A percentile compares a stretch with the other conserved stretches of the same genome.
phyloP scores from a whole-genome alignment of 2,113 vertebrate genomes.

The Accipiter virgatus region DNA sequence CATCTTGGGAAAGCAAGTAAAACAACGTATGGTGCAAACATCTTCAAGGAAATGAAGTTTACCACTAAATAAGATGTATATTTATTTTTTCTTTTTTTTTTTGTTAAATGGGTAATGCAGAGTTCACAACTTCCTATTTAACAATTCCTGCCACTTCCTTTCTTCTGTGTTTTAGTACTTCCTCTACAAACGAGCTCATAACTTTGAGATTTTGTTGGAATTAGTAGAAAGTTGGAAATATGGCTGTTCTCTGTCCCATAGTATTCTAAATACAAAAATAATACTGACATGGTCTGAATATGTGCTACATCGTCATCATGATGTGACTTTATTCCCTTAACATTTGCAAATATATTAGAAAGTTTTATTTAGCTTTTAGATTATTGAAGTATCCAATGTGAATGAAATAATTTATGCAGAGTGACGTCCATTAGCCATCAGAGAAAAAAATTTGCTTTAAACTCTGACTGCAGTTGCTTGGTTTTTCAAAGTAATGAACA shows the following conservation, averaged over 20 bases:
- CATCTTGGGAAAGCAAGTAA: neutral
- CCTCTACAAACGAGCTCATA: neutral
- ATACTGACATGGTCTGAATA: neutral
- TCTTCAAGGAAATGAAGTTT: neutral
- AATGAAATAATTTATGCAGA: neutral
- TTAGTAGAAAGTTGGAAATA: neutral
- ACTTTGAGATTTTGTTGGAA: neutral
- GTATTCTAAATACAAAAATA: neutral
- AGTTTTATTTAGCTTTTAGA: neutral
- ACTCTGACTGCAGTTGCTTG: neutral
- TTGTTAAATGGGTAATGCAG: neutral
- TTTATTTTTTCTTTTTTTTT: neutral
- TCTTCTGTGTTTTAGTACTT: neutral
- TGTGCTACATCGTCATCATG: neutral
- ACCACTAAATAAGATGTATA: neutral
- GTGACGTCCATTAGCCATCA: neutral
- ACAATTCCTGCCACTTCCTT: slow-evolving; percentile 21
- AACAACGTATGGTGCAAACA: neutral
- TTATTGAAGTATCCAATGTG: neutral
- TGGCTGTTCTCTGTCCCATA: neutral
- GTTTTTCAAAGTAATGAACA: neutral
- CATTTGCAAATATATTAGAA: neutral
- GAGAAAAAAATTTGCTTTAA: neutral
- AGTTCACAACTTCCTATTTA: slow-evolving; percentile 34
- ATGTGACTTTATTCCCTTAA: neutral